phyloP scores from a whole-genome alignment of 2,797 vertebrate genomes.

The Lacerta agilis region DNA sequence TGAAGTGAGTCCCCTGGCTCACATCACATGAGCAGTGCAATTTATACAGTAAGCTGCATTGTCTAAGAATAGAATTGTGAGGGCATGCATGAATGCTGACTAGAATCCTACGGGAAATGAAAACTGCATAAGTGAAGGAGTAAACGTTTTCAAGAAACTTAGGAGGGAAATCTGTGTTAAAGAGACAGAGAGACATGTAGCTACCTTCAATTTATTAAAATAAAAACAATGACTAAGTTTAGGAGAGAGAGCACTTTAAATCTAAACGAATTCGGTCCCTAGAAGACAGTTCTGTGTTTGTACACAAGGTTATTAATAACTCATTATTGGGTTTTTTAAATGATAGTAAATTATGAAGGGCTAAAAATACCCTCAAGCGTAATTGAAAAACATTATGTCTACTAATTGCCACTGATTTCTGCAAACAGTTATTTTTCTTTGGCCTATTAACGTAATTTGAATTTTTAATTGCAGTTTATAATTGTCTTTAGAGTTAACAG shows the following conservation, averaged over 20 bases:
- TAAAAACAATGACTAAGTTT: conserved; percentile 6
- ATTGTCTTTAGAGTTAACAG: conserved; percentile 82
- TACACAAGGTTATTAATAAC: conserved; percentile 78
- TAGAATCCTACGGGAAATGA: conserved; percentile 56
- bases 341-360: conserved; percentile 80
- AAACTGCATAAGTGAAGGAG: conserved; percentile 52
- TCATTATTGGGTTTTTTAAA: conserved; percentile 78
- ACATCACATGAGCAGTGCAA: conserved; percentile 5
- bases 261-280: conserved; percentile 24
- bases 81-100: conserved; percentile 51
- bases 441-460: conserved; percentile 97
- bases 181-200: conserved; percentile 38
- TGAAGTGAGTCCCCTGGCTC: conserved; percentile 37
- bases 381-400: conserved; percentile 97
- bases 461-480: conserved; percentile 92
- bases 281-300: conserved; percentile 57
- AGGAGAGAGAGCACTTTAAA: conserved; percentile 1
- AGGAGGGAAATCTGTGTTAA: conserved; percentile 50
- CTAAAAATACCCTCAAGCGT: conserved; percentile 92
- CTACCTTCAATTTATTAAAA: conserved; percentile 62
- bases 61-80: conserved; percentile 51
- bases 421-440: conserved; percentile 91
- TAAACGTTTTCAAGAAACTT: conserved; percentile 33
- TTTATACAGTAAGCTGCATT: conserved; percentile 36
- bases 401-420: conserved; percentile 97